Percentiles rank a stretch among this genome's conserved stretches.
phyloP scores from a whole-genome alignment of 2,888 invertebrate genomes.

The Calliphora vomitoria region DNA sequence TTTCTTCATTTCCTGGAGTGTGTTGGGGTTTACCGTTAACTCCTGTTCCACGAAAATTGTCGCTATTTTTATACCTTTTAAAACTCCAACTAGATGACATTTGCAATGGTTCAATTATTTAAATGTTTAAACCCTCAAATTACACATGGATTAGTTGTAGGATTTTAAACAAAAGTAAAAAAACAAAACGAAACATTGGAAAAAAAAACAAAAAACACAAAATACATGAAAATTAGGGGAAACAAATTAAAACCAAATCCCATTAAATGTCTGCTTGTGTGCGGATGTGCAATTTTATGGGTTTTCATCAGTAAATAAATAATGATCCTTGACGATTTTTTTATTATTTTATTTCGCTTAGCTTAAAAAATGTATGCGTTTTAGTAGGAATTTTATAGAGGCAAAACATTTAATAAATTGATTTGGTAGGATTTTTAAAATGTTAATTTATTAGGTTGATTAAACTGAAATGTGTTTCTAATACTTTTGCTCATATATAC shows the following conservation, averaged over 20 bases:
- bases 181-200: neutral
- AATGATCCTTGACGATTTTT: slow-evolving; percentile 68
- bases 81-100: slow-evolving; percentile 42
- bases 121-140: slow-evolving; percentile 68
- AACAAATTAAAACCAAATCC: slow-evolving; percentile 40
- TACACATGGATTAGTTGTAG: slow-evolving; percentile 56
- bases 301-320: slow-evolving; percentile 55
- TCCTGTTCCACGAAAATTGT: slow-evolving; percentile 18
- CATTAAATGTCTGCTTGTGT: slow-evolving; percentile 36
- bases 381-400: neutral
- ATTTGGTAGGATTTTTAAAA: slow-evolving; percentile 32
- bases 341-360: neutral
- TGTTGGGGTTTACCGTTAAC: neutral
- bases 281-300: slow-evolving; percentile 35
- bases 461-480: neutral
- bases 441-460: neutral
- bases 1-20: slow-evolving; percentile 38
- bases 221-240: slow-evolving; percentile 8
- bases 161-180: slow-evolving; percentile 10
- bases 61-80: slow-evolving; percentile 48
- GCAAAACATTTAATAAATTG: slow-evolving; percentile 30
- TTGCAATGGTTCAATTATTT: slow-evolving; percentile 69
- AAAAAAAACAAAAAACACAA: slow-evolving; percentile 3
- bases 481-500: neutral
- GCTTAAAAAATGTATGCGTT: neutral